Conservation (phyloP, 2,113 vertebrate genomes). For the Vidua chalybeata region DNA sequence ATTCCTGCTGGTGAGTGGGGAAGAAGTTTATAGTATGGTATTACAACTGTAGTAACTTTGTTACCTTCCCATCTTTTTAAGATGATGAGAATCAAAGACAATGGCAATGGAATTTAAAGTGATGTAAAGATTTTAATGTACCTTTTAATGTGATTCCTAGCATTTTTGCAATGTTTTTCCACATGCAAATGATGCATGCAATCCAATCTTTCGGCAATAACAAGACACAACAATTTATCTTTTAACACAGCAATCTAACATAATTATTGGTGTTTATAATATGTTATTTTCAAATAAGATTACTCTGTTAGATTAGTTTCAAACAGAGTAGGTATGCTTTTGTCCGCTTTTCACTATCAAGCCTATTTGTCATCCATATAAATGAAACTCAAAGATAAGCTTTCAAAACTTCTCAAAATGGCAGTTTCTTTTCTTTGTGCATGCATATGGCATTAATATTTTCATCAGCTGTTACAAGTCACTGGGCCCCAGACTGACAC, state of each 20-base stretch:
- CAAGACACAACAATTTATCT: neutral
- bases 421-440: neutral
- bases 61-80: neutral
- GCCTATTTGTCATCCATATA: neutral
- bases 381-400: neutral
- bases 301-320: neutral
- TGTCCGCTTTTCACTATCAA: neutral
- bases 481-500: neutral
- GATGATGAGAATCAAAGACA: neutral
- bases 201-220: neutral
- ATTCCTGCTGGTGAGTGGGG: neutral
- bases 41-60: neutral
- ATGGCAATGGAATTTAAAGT: neutral
- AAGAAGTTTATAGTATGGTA: neutral
- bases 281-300: neutral
- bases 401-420: neutral
- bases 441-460: rapidly evolving
- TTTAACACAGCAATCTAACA: neutral
- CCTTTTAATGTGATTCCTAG: neutral
- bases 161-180: neutral
- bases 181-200: neutral
- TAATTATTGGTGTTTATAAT: neutral
- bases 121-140: neutral
- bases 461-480: neutral
- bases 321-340: neutral